Percentiles rank a stretch among this genome's conserved stretches.
These are phyloP conservation scores for Actenoides lindsayi DNA, from an alignment of 2,113 vertebrate species.

Conservation along the genomic window DNA sequence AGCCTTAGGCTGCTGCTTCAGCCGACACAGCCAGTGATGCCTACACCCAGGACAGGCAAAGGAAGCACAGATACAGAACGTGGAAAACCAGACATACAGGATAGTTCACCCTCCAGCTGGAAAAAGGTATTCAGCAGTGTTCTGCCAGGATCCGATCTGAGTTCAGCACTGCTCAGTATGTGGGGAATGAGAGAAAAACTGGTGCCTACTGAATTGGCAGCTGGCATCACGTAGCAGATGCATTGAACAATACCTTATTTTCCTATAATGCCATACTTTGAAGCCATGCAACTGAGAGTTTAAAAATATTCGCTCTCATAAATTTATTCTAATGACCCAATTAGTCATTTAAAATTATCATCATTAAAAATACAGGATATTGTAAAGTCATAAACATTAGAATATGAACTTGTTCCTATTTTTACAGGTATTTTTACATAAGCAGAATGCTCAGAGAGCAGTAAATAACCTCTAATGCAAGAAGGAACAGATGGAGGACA, in stretches of 20 bases:
- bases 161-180: neutral
- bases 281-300: neutral
- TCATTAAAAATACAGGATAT: neutral
- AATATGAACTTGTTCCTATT: neutral
- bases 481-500: neutral
- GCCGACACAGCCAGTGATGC: neutral
- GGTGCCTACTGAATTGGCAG: neutral
- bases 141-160: neutral
- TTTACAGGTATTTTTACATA: neutral
- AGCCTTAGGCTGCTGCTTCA: neutral
- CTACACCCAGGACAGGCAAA: neutral
- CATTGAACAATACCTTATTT: neutral
- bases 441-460: neutral
- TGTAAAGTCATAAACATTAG: neutral
- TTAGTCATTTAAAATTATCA: neutral
- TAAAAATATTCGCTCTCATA: neutral
- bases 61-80: neutral
- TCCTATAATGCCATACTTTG: neutral
- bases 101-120: neutral
- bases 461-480: neutral
- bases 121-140: neutral
- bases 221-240: neutral
- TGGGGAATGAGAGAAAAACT: fast-evolving
- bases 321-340: neutral
- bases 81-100: neutral